phyloP scores from a whole-genome alignment of 2,113 vertebrate genomes.

The Acanthisitta chloris region DNA sequence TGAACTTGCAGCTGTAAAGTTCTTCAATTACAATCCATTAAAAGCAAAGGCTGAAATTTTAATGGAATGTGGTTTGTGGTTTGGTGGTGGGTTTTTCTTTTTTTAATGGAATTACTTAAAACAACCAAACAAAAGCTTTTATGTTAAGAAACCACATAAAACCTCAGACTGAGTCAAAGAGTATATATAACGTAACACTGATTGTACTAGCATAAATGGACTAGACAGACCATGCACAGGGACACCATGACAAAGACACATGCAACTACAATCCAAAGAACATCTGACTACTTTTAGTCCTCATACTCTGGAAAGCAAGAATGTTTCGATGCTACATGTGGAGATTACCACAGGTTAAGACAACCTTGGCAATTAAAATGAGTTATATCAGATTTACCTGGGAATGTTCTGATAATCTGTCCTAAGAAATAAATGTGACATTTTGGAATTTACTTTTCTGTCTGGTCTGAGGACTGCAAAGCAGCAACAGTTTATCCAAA shows the following conservation, averaged over 20 bases:
- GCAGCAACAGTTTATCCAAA: not conserved
- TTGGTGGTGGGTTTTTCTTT: fast-evolving
- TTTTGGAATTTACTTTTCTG: not conserved
- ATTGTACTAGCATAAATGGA: not conserved
- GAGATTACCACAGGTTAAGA: not conserved
- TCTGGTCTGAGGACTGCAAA: not conserved
- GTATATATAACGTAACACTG: not conserved
- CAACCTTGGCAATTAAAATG: not conserved
- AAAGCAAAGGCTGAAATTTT: not conserved
- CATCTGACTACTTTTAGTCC: not conserved
- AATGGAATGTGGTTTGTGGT: not conserved
- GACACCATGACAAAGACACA: not conserved
- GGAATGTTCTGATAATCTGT: not conserved
- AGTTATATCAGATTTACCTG: not conserved
- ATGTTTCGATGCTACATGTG: not conserved
- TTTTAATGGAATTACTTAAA: not conserved
- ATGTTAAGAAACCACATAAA: not conserved
- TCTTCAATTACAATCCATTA: not conserved
- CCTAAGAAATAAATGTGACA: not conserved
- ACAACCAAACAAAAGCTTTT: not conserved
- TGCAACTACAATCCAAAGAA: not conserved
- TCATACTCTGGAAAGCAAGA: not conserved
- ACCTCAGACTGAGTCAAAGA: not conserved
- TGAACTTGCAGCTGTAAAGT: not conserved
- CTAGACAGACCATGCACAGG: not conserved